These are phyloP conservation scores for Leuctra nigra DNA, from an alignment of 2,888 invertebrate species.

Conservation along the genomic window DNA sequence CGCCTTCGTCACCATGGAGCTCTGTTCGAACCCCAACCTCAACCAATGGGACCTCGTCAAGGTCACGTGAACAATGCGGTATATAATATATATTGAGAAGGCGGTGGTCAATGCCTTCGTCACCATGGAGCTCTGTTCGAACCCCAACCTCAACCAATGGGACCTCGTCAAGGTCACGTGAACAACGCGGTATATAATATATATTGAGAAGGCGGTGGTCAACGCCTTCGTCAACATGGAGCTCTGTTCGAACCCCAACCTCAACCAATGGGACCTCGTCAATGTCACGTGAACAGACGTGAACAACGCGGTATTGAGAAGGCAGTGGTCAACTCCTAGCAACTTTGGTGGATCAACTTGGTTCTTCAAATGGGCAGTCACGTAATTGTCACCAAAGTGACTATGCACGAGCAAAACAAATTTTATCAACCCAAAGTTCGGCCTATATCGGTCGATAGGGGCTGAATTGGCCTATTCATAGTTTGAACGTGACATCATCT, in stretches of 20 bases:
- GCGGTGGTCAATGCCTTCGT: constrained; percentile 44
- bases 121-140: constrained; percentile 55
- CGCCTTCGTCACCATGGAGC: constrained; percentile 49
- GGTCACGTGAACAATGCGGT: no score
- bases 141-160: constrained; percentile 47
- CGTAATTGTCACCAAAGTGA: no score
- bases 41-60: constrained; percentile 49
- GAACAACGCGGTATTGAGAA: not conserved
- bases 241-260: constrained; percentile 49
- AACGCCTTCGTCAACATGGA: constrained; percentile 51
- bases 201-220: constrained; percentile 32
- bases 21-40: constrained; percentile 50
- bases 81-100: not conserved
- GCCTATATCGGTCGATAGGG: no score
- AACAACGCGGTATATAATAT: not conserved
- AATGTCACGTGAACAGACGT: not conserved
- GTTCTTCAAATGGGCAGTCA: no score
- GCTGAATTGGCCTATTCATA: no score
- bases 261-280: constrained; percentile 50
- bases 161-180: constrained; percentile 39
- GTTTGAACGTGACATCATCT: no score
- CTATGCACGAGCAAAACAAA: no score
- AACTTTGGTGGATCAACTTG: no score
- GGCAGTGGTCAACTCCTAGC: not conserved
- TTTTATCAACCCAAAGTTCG: no score